Percentiles rank a stretch among this genome's conserved stretches.
Conservation (phyloP, 2,797 vertebrate genomes). For the Sebastes matsubarae region DNA sequence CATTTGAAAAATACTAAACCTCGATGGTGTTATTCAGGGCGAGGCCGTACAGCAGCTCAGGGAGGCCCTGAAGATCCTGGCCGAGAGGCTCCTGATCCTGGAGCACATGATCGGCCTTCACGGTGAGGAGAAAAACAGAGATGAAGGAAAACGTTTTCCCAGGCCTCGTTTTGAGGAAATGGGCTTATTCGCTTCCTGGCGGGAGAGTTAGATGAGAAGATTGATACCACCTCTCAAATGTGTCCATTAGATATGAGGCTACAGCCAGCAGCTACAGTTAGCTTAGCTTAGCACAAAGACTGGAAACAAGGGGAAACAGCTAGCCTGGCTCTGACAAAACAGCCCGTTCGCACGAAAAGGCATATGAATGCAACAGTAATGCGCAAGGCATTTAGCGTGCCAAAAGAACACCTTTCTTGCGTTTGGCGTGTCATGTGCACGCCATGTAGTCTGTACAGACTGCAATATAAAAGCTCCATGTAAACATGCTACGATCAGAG, state of each 20-base stretch:
- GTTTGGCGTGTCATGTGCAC: not conserved
- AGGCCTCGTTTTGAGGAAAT: not conserved
- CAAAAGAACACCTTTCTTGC: not conserved
- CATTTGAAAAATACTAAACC: conserved; percentile 13
- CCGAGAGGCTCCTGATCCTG: conserved; percentile 95
- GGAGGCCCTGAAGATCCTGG: conserved; percentile 97
- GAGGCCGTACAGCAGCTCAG: conserved; percentile 93
- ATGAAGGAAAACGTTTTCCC: not conserved
- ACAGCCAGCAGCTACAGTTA: not conserved
- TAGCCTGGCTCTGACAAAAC: not conserved
- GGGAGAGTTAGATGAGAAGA: not conserved
- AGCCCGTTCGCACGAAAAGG: accelerated
- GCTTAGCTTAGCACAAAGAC: conserved; percentile 16
- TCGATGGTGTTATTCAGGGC: conserved; percentile 74
- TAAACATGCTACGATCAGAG: too few species aligned
- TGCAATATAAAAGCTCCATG: too few species aligned
- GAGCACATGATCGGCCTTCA: conserved; percentile 98
- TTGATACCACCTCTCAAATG: not conserved
- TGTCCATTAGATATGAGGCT: not conserved
- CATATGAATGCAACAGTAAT: not conserved
- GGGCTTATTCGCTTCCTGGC: not conserved
- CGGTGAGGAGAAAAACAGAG: conserved; percentile 81
- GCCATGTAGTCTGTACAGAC: not conserved
- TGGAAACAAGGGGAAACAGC: not conserved
- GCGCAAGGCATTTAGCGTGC: not conserved